Base-by-base conservation (phyloP, 2,888 invertebrate species). In the Dryocosmus kuriphilus region DNA sequence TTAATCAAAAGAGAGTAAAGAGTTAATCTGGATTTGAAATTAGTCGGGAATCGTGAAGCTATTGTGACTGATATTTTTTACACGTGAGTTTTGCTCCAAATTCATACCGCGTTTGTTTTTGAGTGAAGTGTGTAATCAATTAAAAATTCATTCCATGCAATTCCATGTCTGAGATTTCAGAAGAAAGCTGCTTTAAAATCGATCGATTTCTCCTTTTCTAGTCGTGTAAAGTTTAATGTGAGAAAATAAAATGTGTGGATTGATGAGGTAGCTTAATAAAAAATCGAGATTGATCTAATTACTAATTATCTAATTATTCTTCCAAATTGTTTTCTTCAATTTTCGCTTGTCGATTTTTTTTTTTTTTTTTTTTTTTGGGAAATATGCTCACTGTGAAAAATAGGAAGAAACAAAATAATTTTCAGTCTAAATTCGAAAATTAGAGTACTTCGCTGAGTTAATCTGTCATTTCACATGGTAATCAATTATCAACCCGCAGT, bases 31-130 rank as follows among this genome's bases (percentile, higher is more conserved):
- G 9, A 51, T n/a, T 51, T 51, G n/a, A 9, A 51, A 51, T 51
- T 9, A 51, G 9, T n/a, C 8, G n/a, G 9, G 51, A n/a, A 51
- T 9, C n/a, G n/a, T 51, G 51, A 9, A 63, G 3, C 30, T 9
- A 30, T 9, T 62, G 22, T 32, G 35, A 63, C n/a, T n/a, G 19
- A 14, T 1, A 30, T 27, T 62, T 5, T 5, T 1, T 22, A 14
- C 22, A 35, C 63, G 63, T 63, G 35, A 35, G 63, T 63, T 62
- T 62, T 63, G 32, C 27, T 61, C 27, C 19, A 30, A 51, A 51
- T 51, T n/a, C n/a, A 9, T n/a, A 51, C 8, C n/a, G 51, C 51
- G 9, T 51, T 51, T 51, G 7, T 51, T n/a, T 51, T 46, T 46
- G 6, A 51, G 9, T n/a, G 9, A 8, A 51, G 6, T 35, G 51